phyloP scores from a whole-genome alignment of 2,113 vertebrate species.

The Saguinus midas region DNA sequence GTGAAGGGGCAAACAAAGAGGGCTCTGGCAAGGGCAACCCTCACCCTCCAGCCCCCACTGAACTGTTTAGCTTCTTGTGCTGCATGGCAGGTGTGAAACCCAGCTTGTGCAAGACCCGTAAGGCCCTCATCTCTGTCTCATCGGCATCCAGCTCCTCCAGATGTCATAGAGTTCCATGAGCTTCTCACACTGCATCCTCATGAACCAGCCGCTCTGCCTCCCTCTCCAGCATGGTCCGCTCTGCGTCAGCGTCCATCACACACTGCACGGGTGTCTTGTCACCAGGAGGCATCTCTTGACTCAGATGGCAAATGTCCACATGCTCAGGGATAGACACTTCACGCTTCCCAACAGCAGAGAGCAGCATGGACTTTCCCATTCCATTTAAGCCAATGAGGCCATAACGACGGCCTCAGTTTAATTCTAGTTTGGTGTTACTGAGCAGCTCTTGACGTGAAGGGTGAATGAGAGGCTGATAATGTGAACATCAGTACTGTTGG shows the following conservation, averaged over 20 bases:
- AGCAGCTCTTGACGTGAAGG: constrained; percentile 96
- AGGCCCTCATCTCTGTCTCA: constrained; percentile 94
- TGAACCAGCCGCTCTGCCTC: constrained; percentile 95
- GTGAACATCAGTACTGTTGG: constrained; percentile 98
- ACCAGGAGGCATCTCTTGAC: constrained; percentile 96
- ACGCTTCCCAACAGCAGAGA: constrained; percentile 82
- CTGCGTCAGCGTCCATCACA: constrained; percentile 97
- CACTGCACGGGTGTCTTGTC: constrained; percentile 95
- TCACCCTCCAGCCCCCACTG: too few relatives aligned
- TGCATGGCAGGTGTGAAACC: constrained; percentile 79
- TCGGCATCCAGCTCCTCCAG: constrained; percentile 98
- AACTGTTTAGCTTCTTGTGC: too few relatives aligned
- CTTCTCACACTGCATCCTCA: constrained; percentile 96
- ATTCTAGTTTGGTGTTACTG: constrained; percentile 94
- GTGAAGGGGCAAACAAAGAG: constrained; percentile 97
- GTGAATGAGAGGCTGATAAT: constrained; percentile 96
- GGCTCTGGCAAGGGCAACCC: too few relatives aligned
- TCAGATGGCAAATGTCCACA: constrained; percentile 98
- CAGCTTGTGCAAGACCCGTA: constrained; percentile 93
- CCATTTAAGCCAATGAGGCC: too few relatives aligned
- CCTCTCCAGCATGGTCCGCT: constrained; percentile 93
- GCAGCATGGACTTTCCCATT: too few relatives aligned
- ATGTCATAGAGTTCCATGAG: constrained; percentile 98
- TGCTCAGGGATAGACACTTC: constrained; percentile 98
- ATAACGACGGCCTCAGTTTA: constrained; percentile 84